Percentiles rank a stretch among this genome's conserved stretches.
These are phyloP conservation scores for Odobenus rosmarus DNA, from an alignment of 2,113 vertebrate genomes.

Conservation along the genomic window DNA sequence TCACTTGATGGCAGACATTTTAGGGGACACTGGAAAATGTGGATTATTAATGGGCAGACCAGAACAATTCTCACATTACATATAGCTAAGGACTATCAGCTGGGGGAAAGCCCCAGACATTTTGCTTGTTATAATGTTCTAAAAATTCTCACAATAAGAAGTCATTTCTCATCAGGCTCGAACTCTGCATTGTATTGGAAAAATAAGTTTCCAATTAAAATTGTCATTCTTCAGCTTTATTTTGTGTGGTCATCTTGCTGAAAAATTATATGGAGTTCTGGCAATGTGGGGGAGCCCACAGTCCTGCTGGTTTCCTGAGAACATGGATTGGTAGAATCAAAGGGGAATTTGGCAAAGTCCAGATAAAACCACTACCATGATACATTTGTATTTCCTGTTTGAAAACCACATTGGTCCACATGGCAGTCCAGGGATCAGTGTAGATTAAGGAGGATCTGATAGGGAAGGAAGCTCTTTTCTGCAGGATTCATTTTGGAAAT, in stretches of 20 bases:
- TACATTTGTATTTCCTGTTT: background rate
- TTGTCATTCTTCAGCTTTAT: constrained; percentile 68
- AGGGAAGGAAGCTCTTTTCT: constrained; percentile 27
- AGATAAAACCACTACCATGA: background rate
- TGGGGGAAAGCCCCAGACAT: constrained; percentile 60
- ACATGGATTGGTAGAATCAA: background rate
- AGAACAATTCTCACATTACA: constrained; percentile 81
- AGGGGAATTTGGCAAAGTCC: constrained; percentile 43
- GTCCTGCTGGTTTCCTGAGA: background rate
- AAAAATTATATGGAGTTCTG: constrained; percentile 62
- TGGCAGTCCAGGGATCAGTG: background rate
- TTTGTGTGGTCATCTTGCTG: constrained; percentile 73
- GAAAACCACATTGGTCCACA: background rate
- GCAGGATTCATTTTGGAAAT: constrained; percentile 53
- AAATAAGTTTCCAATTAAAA: constrained; percentile 78
- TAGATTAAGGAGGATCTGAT: background rate
- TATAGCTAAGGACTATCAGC: constrained; percentile 60
- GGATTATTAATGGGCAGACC: constrained; percentile 77
- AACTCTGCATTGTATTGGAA: constrained; percentile 58
- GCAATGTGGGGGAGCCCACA: background rate
- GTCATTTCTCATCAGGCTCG: constrained; percentile 69
- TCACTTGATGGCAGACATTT: constrained; percentile 68
- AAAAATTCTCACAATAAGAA: constrained; percentile 79
- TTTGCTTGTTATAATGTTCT: constrained; percentile 59
- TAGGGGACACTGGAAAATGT: constrained; percentile 57